A percentile compares a stretch with the other conserved stretches of the same genome.
phyloP scores from a whole-genome alignment of 2,113 vertebrate genomes.

The Neotragus pygmaeus region DNA sequence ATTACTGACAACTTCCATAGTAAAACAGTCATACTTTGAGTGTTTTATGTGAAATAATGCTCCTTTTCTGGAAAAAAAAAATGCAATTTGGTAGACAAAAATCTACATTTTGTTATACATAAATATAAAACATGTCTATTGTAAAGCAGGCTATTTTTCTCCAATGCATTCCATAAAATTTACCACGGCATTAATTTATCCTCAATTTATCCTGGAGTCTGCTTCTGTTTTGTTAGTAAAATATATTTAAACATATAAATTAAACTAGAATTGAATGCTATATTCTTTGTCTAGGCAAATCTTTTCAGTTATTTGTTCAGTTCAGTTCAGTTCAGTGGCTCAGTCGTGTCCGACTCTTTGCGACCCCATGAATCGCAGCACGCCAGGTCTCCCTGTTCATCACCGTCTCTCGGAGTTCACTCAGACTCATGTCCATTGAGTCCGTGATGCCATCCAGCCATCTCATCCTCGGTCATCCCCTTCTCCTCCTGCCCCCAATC shows the following conservation, averaged over 20 bases:
- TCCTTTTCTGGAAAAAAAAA: not conserved
- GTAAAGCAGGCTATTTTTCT: not conserved
- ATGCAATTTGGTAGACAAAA: not conserved
- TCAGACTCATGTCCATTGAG: too few relatives aligned
- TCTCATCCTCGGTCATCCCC: too few relatives aligned
- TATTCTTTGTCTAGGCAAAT: not conserved
- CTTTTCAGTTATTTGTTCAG: not conserved
- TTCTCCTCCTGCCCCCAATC: too few relatives aligned
- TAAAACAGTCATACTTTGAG: not conserved
- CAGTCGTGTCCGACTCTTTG: too few relatives aligned
- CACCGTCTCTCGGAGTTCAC: too few relatives aligned
- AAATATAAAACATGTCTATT: not conserved
- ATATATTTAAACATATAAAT: not conserved
- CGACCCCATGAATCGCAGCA: too few relatives aligned
- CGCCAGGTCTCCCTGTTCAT: too few relatives aligned
- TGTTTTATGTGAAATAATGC: not conserved
- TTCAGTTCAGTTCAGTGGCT: too few relatives aligned
- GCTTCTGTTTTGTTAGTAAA: not conserved
- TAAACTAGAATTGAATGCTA: not conserved
- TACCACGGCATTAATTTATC: not conserved
- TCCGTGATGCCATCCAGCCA: too few relatives aligned
- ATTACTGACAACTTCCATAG: not conserved
- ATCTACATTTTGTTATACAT: not conserved
- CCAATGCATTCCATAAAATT: not conserved
- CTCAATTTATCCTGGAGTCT: not conserved